Conservation (phyloP, 92 coral and sea anemone species). For the Meandrina meandrites region DNA sequence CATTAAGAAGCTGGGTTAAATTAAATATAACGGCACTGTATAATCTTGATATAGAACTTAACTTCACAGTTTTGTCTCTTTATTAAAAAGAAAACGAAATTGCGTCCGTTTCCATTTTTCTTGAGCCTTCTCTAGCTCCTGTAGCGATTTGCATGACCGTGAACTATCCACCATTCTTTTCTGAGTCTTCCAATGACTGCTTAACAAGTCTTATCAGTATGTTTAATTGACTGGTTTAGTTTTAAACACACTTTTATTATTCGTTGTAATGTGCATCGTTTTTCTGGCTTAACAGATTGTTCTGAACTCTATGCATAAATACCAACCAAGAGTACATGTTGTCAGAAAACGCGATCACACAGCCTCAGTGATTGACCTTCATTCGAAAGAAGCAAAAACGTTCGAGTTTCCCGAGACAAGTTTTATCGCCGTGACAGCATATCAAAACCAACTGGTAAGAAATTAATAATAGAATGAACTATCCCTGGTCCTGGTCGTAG, state of each 20-base stretch:
- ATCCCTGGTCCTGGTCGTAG: not conserved
- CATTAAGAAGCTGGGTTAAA: not conserved
- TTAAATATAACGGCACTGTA: not conserved
- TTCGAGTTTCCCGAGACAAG: slow-evolving; percentile 85
- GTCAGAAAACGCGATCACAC: slow-evolving; percentile 91
- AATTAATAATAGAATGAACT: not conserved
- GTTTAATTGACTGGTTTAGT: too few species aligned
- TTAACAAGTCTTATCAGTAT: too few species aligned
- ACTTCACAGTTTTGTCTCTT: not conserved
- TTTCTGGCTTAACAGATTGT: slow-evolving; percentile 64
- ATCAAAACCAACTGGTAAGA: slow-evolving; percentile 97
- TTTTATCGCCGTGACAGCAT: slow-evolving; percentile 95
- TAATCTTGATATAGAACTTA: not conserved
- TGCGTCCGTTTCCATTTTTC: not conserved
- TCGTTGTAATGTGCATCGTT: not conserved
- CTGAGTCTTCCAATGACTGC: not conserved
- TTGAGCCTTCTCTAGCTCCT: not conserved
- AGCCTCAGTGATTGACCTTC: slow-evolving; percentile 88
- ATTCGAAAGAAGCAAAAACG: slow-evolving; percentile 85
- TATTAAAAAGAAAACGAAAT: not conserved
- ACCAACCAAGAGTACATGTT: slow-evolving; percentile 92
- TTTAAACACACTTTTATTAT: not conserved
- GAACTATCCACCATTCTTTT: not conserved
- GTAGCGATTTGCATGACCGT: not conserved
- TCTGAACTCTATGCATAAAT: slow-evolving; percentile 96